Base-by-base conservation (phyloP, 1,140 invertebrate species). In the Drosophila nannoptera region DNA sequence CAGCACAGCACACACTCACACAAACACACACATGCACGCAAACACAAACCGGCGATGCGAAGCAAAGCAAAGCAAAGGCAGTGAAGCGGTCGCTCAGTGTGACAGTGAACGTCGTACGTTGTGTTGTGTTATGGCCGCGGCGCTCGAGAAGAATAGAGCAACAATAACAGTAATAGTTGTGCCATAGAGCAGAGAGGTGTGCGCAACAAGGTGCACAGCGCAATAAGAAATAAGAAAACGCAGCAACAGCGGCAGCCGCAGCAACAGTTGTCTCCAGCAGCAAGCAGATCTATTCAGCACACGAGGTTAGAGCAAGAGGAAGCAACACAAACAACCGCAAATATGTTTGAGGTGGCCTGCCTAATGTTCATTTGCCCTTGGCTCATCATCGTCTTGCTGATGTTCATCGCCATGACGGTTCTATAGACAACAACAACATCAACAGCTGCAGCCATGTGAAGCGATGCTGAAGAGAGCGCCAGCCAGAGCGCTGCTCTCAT, bases 311-410 rank as follows among this genome's bases (percentile, higher is more conserved):
- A 32, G 55, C 49, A 22, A 43, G 49, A 14, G 48, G 22, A 35
- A 7, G 43, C 43, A 33, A 14, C 22, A 32, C 22, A 36, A 36
- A 58, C 11, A 32, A 55, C 29, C 29, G 22, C 50, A 35, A 62
- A 80, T 62, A 89, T 89, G 87, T 75, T 84, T 60, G 87, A 89
- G 73, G 87, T 88, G 29, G 81, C 82, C 59, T 89, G 87, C 53
- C 63, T 89, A 52, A 87, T 89, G 84, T 89, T 89, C 74, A 89
- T 89, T 67, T 87, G 75, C 73, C 87, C 87, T 75, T 87, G 87
- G 87, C 69, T 89, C 59, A 75, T 83, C 56, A 56, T 89, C 55
- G 81, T 89, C 33, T 66, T 89, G 70, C 69, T 89, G 12, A 87
- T 89, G 86, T 68, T 89, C 62, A 81, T 87, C 72, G 87, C 87